Evolutionary conservation across 2,113 vertebrate species (phyloP).

Genomic region (Strix uralensis): DNA sequence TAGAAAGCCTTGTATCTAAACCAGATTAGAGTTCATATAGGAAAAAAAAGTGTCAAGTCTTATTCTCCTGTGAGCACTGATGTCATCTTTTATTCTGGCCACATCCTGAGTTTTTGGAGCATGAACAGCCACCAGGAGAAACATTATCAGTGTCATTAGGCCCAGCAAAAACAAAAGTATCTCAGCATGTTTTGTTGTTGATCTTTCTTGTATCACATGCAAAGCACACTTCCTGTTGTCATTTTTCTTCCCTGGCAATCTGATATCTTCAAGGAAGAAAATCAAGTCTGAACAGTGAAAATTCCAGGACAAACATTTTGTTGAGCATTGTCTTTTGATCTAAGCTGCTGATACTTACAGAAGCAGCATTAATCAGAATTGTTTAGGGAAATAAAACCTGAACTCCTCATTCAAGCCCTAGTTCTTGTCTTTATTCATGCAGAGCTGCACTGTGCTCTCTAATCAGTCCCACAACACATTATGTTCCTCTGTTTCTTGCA

Average conservation of each 20-base stretch:
- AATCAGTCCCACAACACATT: rapidly evolving
- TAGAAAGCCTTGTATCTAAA: not conserved
- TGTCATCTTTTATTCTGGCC: not conserved
- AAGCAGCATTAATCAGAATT: not conserved
- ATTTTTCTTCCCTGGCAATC: not conserved
- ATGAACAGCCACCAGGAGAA: not conserved
- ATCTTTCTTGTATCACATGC: not conserved
- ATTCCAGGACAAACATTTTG: not conserved
- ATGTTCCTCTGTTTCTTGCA: not conserved
- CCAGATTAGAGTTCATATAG: not conserved
- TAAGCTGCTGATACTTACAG: not conserved
- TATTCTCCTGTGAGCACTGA: not conserved
- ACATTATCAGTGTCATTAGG: not conserved
- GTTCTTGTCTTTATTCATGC: not conserved
- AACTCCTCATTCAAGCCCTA: not conserved
- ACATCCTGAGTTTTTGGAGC: not conserved
- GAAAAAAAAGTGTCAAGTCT: not conserved
- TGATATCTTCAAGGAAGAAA: not conserved
- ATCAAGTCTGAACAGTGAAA: not conserved
- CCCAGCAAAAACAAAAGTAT: not conserved
- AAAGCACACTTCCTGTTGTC: not conserved
- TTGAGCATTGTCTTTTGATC: slow-evolving; percentile 10
- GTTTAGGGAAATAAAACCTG: not conserved
- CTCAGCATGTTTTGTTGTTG: not conserved
- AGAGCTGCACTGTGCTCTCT: not conserved